Percentiles rank a stretch among this genome's conserved stretches.
phyloP scores from a whole-genome alignment of 2,797 vertebrate species.

The Neosilurus mollespiculum region DNA sequence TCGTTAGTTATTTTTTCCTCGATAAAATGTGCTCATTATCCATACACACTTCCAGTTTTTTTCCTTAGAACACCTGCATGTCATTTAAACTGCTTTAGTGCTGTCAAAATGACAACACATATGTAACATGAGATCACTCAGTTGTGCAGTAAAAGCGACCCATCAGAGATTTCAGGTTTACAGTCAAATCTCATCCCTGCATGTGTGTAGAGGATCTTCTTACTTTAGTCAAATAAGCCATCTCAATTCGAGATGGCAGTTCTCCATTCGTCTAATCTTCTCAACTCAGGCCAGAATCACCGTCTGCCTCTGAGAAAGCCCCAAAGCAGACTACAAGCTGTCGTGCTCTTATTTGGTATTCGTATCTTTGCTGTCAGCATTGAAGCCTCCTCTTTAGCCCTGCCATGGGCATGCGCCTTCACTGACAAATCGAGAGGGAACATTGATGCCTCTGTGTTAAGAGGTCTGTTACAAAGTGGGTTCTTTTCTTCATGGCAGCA shows the following conservation, averaged over 20 bases:
- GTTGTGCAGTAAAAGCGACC: constrained; percentile 22
- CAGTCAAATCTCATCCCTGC: constrained; percentile 14
- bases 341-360: constrained; percentile 51
- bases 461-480: constrained; percentile 36
- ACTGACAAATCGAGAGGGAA: constrained; percentile 33
- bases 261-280: constrained; percentile 42
- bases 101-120: constrained; percentile 22
- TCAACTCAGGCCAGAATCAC: constrained; percentile 41
- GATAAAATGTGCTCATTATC: constrained; percentile 16
- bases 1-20: constrained; percentile 20
- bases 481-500: constrained; percentile 25
- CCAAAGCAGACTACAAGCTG: constrained; percentile 43
- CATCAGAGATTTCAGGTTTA: constrained; percentile 27
- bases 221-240: constrained; percentile 44
- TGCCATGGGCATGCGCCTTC: constrained; percentile 25
- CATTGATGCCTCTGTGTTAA: constrained; percentile 47
- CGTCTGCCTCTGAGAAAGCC: constrained; percentile 44
- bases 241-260: constrained; percentile 44
- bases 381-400: constrained; percentile 45
- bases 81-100: constrained; percentile 5
- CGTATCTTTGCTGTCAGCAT: constrained; percentile 45
- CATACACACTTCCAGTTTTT: neutral
- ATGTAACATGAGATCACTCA: constrained; percentile 1
- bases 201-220: constrained; percentile 13
- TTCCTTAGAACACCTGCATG: neutral